These are phyloP conservation scores for Epinephelus lanceolatus DNA, from an alignment of 2,113 vertebrate species.

Conservation along the genomic window DNA sequence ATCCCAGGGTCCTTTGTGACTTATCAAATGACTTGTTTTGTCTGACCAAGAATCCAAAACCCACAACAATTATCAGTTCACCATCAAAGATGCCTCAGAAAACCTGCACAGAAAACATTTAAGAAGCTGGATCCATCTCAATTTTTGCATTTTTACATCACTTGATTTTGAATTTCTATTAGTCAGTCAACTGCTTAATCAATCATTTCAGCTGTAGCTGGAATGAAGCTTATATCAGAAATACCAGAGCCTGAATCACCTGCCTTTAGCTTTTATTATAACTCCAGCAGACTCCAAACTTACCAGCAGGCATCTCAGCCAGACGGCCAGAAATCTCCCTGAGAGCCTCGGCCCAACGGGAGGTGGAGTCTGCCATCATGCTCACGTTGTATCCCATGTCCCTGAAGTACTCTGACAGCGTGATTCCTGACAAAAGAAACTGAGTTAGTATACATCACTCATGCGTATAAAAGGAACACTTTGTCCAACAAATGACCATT, in stretches of 20 bases:
- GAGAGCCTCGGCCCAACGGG: conserved; percentile 97
- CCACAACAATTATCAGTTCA: neutral
- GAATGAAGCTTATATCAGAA: neutral
- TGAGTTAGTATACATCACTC: neutral
- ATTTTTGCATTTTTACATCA: neutral
- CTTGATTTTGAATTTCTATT: neutral
- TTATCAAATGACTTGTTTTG: neutral
- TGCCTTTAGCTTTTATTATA: neutral
- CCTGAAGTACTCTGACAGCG: conserved; percentile 96
- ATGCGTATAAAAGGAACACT: neutral
- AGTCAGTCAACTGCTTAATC: neutral
- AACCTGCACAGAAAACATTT: neutral
- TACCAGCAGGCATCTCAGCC: conserved; percentile 99
- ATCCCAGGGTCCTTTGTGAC: neutral
- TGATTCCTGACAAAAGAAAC: conserved; percentile 89
- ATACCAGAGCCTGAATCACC: neutral
- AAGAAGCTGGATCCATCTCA: neutral
- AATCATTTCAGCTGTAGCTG: neutral
- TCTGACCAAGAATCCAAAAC: neutral
- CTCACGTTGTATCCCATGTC: conserved; percentile 99
- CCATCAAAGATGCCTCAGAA: neutral
- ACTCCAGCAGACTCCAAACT: conserved; percentile 48
- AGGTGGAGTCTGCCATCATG: conserved; percentile 99
- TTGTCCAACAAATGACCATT: too few species aligned
- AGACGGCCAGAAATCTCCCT: conserved; percentile 97